Evolutionary conservation across 1,140 invertebrate genomes (phyloP), one percentile per base, ranked within the genome.

Genomic region (Trichoplusia ni): DNA sequence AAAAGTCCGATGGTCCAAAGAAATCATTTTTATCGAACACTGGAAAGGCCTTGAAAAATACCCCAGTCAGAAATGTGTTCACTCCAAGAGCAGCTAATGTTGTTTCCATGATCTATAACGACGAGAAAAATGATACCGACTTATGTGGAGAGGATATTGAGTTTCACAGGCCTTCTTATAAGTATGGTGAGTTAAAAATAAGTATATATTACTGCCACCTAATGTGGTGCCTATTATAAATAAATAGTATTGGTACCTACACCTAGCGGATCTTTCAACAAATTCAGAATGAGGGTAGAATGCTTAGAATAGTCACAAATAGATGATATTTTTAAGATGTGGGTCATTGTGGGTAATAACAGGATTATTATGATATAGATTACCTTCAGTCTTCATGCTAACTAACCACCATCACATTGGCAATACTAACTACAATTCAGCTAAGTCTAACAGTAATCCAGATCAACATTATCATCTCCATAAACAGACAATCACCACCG

Each of bases 21-120:
- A 89, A 87, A 53, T 87, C 87, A 2, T 90, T 89, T 60, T 67
- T 89, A 0, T 77, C 77, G 2, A 90, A 90, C 47, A 76, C 76
- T 5, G 87, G 87, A 1, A 86, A 86, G 69, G 80, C 81, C 0
- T 49, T 90, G 6, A 79, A 80, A 29, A 81, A 71, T 31, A 90
- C 85, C 11, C 86, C 87, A 11, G 47, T 67, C 1, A 65, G 81
- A 4, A 73, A 83, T 18, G 72, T 67, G 0, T 82, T 84, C 25
- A 79, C 83, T 3, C 84, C 87, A 0, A 70, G 77, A 14, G 62
- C 75, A 2, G 69, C 81, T 4, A 87, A 89, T 59, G 78, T 86
- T 2, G 79, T 75, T 3, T 59, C 78, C 4, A 63, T 87, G 7
- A 90, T 89, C 47, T 88, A 86, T 46, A 84, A 31, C n/a, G 80